Conservation (phyloP, 2,797 vertebrate species). For the Pantherophis vulpinus region DNA sequence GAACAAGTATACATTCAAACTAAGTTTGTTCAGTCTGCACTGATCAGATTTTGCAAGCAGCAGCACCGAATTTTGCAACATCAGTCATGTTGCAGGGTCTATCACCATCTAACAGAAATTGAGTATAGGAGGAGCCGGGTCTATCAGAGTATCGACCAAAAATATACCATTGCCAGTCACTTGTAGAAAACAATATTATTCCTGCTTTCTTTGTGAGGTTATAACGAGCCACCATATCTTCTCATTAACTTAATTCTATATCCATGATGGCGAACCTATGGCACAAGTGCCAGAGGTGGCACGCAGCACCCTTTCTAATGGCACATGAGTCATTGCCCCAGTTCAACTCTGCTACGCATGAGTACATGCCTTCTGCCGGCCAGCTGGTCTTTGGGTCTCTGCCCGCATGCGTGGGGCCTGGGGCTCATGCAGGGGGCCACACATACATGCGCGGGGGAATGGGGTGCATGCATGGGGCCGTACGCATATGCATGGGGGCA, state of each 20-base stretch:
- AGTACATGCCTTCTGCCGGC: too few species aligned
- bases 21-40: not conserved
- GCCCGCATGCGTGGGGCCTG: too few species aligned
- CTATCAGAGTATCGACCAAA: not conserved
- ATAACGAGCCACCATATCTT: not conserved
- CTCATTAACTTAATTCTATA: slow-evolving; percentile 14
- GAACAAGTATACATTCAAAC: not conserved
- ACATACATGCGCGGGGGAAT: too few species aligned
- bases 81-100: not conserved
- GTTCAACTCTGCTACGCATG: too few species aligned
- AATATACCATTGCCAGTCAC: not conserved
- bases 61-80: not conserved
- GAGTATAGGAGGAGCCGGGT: not conserved
- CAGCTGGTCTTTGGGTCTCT: too few species aligned
- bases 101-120: not conserved
- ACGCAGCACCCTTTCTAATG: too few species aligned
- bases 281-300: too few species aligned
- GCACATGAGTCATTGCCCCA: too few species aligned
- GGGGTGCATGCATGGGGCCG: too few species aligned
- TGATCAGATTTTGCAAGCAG: not conserved
- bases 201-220: not conserved
- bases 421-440: too few species aligned
- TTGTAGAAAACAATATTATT: not conserved
- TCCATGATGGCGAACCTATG: too few species aligned
- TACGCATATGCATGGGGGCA: too few species aligned